Evolutionary conservation across 1,140 invertebrate genomes (phyloP), one percentile per base, ranked within the genome.

Genomic region (Bombus affinis): DNA sequence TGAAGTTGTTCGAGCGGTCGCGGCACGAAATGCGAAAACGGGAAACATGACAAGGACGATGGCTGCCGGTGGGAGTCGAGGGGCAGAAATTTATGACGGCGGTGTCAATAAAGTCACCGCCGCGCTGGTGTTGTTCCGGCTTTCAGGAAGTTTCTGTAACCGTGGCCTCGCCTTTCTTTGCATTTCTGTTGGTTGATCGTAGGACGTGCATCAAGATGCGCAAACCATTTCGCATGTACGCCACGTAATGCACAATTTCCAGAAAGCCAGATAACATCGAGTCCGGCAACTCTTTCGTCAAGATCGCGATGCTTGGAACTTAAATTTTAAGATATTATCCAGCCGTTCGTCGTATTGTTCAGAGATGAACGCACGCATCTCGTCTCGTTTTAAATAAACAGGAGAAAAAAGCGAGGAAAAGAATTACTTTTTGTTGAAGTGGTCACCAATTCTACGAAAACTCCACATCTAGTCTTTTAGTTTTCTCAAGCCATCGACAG

Each of bases 101-200:
- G 75, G 62, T 91, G 90, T 88, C 90, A 86, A 91, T 91, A 90
- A 86, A 90, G 84, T 91, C 81, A 88, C 88, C 70, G 82, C 39
- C 79, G 35, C 73, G 82, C 35, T 82, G 35, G 66, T 68, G 80
- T 81, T 74, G 82, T 81, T 74, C 53, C 62, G 66, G 71, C 47
- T 66, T 71, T 81, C 68, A 39, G 57, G 81, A 77, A 81, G 74
- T 70, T 65, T 53, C 37, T 53, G 76, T 53, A 71, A 66, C 78
- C 44, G 28, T 35, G 85, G 57, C 86, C 65, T 53, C 70, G 74
- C 70, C 81, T 87, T 65, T 57, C 74, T 84, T 89, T 75, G 65
- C 85, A 57, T 85, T 87, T 89, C 73, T 81, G 53, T 44, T 47
- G 68, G 79, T 71, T 83, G 85, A 74, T 86, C 81, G 74, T 66